Evolutionary conservation across 2,797 vertebrate genomes (phyloP).

Genomic region (Cyprinodon diabolis): DNA sequence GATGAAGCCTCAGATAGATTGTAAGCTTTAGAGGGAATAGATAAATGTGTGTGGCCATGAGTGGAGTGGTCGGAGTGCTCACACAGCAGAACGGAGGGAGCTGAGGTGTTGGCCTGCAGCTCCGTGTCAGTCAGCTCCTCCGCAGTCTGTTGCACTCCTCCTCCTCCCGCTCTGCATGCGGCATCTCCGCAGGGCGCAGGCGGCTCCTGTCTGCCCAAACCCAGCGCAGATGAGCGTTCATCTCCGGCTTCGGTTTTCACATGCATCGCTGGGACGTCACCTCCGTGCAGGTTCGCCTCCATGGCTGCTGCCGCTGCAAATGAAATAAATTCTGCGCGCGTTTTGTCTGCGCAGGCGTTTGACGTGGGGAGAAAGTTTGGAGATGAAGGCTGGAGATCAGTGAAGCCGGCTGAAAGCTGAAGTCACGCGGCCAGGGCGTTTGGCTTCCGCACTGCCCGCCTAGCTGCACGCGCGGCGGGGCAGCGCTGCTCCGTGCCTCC

Average conservation of each 20-base stretch:
- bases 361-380: constrained; percentile 60
- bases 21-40: neutral
- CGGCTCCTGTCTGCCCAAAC: constrained; percentile 63
- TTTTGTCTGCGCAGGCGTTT: constrained; percentile 66
- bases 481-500: neutral
- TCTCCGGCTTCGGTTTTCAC: constrained; percentile 69
- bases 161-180: constrained; percentile 54
- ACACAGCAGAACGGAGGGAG: constrained; percentile 69
- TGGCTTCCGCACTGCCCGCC: neutral
- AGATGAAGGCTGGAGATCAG: constrained; percentile 31
- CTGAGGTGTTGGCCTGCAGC: constrained; percentile 51
- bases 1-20: neutral
- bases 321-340: neutral
- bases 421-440: constrained; percentile 12
- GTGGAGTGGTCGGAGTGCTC: constrained; percentile 36
- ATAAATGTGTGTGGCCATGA: neutral
- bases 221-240: constrained; percentile 63
- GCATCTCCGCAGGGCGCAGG: constrained; percentile 70
- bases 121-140: constrained; percentile 58
- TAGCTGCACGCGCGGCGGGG: constrained; percentile 4
- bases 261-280: constrained; percentile 41
- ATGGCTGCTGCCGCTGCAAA: constrained; percentile 36
- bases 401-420: constrained; percentile 15
- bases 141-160: constrained; percentile 54
- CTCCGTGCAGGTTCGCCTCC: constrained; percentile 48